Conservation (phyloP, 2,888 invertebrate species). For the Polyploca ridens region DNA sequence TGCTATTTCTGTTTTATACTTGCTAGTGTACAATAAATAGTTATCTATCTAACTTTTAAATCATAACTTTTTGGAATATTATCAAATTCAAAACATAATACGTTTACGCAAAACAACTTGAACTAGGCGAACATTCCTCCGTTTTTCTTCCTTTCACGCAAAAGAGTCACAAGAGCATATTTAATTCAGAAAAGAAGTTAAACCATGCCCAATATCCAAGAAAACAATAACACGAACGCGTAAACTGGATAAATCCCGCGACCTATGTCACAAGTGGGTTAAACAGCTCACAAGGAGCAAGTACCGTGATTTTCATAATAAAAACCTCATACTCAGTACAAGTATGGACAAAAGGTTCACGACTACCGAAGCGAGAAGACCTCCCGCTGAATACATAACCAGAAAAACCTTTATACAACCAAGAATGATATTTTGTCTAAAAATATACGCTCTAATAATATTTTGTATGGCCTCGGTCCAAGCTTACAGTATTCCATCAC, state of each 20-base stretch:
- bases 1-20: too few relatives aligned
- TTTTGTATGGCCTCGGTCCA: constrained; percentile 26
- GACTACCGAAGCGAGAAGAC: constrained; percentile 31
- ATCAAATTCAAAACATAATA: too few relatives aligned
- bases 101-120: not conserved
- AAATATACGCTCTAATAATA: constrained; percentile 20
- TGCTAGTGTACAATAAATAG: too few relatives aligned
- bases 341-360: constrained; percentile 31
- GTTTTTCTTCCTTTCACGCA: not conserved
- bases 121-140: not conserved
- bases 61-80: too few relatives aligned
- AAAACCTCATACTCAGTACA: constrained; percentile 29
- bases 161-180: not conserved
- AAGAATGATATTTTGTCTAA: constrained; percentile 18
- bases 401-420: constrained; percentile 23
- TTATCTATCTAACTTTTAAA: too few relatives aligned
- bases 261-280: constrained; percentile 15
- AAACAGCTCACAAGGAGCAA: constrained; percentile 29
- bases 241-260: not conserved
- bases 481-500: constrained; percentile 17
- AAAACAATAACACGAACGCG: not conserved
- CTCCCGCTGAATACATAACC: constrained; percentile 39
- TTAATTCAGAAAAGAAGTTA: not conserved
- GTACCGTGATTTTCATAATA: constrained; percentile 46
- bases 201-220: not conserved